Evolutionary conservation across 2,113 vertebrate species (phyloP), one percentile per base, ranked within the genome.

Genomic region (Bambusicola thoracicus): DNA sequence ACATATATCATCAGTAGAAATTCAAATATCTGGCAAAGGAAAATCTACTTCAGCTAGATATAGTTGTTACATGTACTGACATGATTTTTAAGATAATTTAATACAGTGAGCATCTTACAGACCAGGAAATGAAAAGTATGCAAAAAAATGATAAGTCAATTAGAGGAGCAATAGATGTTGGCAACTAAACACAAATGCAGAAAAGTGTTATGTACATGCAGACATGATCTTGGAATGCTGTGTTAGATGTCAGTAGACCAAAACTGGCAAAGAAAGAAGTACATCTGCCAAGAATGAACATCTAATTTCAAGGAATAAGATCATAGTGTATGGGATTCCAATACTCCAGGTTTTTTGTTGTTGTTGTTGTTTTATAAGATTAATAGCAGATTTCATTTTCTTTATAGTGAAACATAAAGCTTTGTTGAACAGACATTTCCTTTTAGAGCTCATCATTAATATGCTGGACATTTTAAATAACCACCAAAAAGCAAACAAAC

Each of bases 401-500:
- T 67, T 63, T 69, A 46, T 22, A 75, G 5, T 36, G 53, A 67
- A 72, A 32, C 30, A 49, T 44, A 43, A 72, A 81, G 6, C 7
- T 78, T 74, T 51, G 30, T 78, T 11, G 38, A 86, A 49, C 14
- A 72, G 38, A 21, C 7, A 59, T 75, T 87, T 88, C 21, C 21
- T 88, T 72, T 73, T 83, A 40, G 10, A 87, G 22, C 9, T 72
- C 43, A 36, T 65, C 46, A 46, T 19, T 29, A 78, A 15, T 36
- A 22, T 81, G 49, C 24, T 63, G 29, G 40, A 10, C 34, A 78
- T 72, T 55, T 89, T 81, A 92, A 88, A 81, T 25, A 63, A 46
- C 11, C 16, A 84, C 8, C 6, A 51, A 75, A 78, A 78, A 55
- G 8, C 2, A 19, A 87, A 56, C 5, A 27, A 2, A 4, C 8